Evolutionary conservation across 2,113 vertebrate genomes (phyloP), one percentile per base, ranked within the genome.

Genomic region (Tragelaphus strepsiceros): DNA sequence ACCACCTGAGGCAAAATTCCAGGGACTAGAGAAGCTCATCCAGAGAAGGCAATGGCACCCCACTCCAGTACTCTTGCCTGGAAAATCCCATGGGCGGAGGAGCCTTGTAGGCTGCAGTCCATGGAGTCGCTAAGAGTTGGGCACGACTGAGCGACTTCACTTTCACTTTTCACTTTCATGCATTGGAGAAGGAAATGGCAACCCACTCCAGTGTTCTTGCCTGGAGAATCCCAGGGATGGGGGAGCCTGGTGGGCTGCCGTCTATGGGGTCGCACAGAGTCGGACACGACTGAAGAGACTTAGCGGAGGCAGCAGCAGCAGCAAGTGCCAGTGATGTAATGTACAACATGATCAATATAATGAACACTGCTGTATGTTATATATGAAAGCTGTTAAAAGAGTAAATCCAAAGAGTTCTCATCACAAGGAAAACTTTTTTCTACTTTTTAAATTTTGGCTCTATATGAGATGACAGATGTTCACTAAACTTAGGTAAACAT

Each of bases 111-210:
- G 61, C 28, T 62, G 28, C 6, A 6, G 61, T 30, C 61, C 6
- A 0, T 30, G 3, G 61, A 13, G 61, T 62, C 2, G 0, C 59
- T 30, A 6, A 30, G 61, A 62, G 13, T 62, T 5, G 2, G 61
- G 6, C 59, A 3, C 15, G 59, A 62, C 61, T 62, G 26, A 61
- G 26, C 12, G 1, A 30, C 0, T 0, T 61, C 59, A 14, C 26
- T 61, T 61, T 61, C 59, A 3, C 6, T 30, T 62, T 62, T 30
- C 28, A 62, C 13, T 62, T 30, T 62, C 61, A 7, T 62, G 28
- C 28, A 62, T 6, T 62, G 61, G 13, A 62, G 13, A 62, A 15
- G 61, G 61, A 62, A 62, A 62, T 62, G 61, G 28, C 28, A 62
- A 7, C 28, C 59, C 12, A 30, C 59, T 30, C 59, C 59, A 62